These are phyloP conservation scores for Galeopterus variegatus DNA, from an alignment of 2,113 vertebrate genomes.

Conservation along the genomic window DNA sequence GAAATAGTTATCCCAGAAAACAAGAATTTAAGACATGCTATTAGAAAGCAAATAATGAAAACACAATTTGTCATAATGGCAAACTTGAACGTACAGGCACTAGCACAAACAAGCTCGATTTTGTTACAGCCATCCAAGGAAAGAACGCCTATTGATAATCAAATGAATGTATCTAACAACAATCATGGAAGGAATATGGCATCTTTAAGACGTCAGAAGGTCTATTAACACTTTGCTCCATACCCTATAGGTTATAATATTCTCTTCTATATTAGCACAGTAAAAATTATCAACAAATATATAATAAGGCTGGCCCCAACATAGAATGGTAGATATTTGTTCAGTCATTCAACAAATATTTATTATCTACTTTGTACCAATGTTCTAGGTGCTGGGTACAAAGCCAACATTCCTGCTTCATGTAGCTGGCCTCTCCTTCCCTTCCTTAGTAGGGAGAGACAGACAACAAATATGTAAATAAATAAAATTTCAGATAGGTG, in stretches of 20 bases:
- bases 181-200: background rate
- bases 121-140: background rate
- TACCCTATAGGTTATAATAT: background rate
- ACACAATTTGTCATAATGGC: background rate
- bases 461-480: background rate
- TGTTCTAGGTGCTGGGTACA: background rate
- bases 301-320: background rate
- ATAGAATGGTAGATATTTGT: background rate
- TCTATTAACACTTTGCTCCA: background rate
- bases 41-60: slow-evolving; percentile 54
- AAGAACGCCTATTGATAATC: background rate
- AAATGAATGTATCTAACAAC: background rate
- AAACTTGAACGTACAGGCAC: background rate
- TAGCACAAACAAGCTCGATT: background rate
- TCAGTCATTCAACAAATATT: background rate
- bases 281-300: background rate
- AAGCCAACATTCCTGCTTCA: slow-evolving; percentile 11
- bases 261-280: background rate
- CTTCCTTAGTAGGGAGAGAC: background rate
- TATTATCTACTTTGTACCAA: background rate
- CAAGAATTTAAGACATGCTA: background rate
- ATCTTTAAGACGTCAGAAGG: background rate
- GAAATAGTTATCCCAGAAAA: background rate
- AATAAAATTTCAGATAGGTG: background rate
- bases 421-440: background rate